phyloP scores from a whole-genome alignment of 2,113 vertebrate genomes.

The Azemiops feae region DNA sequence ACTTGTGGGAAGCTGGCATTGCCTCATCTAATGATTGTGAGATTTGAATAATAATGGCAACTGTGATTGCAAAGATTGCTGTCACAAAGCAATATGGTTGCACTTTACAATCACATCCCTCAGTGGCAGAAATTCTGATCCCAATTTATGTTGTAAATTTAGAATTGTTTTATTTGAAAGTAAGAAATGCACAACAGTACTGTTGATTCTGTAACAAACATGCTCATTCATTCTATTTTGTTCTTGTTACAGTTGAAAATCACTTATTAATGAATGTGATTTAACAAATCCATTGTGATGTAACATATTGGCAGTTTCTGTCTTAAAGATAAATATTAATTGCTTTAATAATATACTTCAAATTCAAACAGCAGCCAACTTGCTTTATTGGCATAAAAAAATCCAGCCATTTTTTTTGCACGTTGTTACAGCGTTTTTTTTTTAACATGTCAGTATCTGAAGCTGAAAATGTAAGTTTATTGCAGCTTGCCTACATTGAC shows the following conservation, averaged over 20 bases:
- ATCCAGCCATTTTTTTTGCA: conserved; percentile 29
- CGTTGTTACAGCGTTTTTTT: conserved; percentile 24
- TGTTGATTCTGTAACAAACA: conserved; percentile 28
- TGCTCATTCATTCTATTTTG: conserved; percentile 37
- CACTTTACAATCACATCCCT: background rate
- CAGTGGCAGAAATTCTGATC: background rate
- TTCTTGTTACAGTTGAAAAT: conserved; percentile 37
- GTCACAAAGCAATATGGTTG: background rate
- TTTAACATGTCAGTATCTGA: conserved; percentile 31
- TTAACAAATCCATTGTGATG: conserved; percentile 51
- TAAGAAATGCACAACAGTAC: conserved; percentile 44
- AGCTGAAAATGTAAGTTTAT: conserved; percentile 49
- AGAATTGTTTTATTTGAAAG: conserved; percentile 19
- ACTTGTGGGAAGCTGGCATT: background rate
- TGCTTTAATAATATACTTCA: conserved; percentile 45
- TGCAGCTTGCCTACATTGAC: conserved; percentile 30
- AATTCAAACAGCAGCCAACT: conserved; percentile 34
- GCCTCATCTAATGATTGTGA: background rate
- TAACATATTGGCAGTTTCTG: conserved; percentile 49
- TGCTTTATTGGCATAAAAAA: conserved; percentile 42
- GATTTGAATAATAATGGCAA: background rate
- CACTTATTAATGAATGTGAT: conserved; percentile 46
- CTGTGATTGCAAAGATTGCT: background rate
- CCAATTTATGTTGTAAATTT: background rate
- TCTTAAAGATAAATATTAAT: conserved; percentile 55